A percentile compares a stretch with the other conserved stretches of the same genome.
These are phyloP conservation scores for Pyrgus malvae DNA, from an alignment of 2,888 invertebrate genomes.

Conservation along the genomic window DNA sequence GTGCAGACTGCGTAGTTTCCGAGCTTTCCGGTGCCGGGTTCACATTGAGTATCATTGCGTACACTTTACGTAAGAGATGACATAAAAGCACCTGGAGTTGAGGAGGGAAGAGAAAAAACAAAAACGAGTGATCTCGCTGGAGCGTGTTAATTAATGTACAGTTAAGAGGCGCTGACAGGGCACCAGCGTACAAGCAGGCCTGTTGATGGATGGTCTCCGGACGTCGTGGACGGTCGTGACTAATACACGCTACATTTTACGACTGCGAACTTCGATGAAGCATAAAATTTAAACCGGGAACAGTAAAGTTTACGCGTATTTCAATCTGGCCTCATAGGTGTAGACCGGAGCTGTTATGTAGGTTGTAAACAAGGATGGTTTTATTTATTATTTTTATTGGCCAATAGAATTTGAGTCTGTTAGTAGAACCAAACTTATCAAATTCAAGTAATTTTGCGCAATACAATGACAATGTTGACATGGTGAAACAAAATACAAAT, in stretches of 20 bases:
- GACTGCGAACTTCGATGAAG: conserved; percentile 55
- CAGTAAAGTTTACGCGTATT: conserved; percentile 42
- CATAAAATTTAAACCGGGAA: conserved; percentile 56
- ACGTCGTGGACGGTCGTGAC: conserved; percentile 47
- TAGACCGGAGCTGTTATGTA: conserved; percentile 32
- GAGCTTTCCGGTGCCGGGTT: not conserved
- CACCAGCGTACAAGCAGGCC: conserved; percentile 39
- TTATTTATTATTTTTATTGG: not conserved
- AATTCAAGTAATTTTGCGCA: too few species aligned
- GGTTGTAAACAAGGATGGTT: not conserved
- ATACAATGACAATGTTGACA: too few species aligned
- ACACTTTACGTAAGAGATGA: conserved; percentile 16
- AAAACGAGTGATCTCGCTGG: conserved; percentile 7
- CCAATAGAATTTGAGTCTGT: too few species aligned
- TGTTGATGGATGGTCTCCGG: conserved; percentile 59
- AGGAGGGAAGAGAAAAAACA: conserved; percentile 3
- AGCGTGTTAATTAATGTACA: conserved; percentile 59
- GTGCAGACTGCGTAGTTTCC: not conserved
- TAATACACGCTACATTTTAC: conserved; percentile 53
- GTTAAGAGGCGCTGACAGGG: conserved; percentile 56
- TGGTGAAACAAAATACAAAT: too few species aligned
- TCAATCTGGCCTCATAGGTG: conserved; percentile 29
- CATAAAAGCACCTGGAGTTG: conserved; percentile 8
- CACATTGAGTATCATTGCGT: conserved; percentile 7
- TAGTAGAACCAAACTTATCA: too few species aligned